phyloP scores from a whole-genome alignment of 2,113 vertebrate species.

The Gnathonemus echidnorhynchus region DNA sequence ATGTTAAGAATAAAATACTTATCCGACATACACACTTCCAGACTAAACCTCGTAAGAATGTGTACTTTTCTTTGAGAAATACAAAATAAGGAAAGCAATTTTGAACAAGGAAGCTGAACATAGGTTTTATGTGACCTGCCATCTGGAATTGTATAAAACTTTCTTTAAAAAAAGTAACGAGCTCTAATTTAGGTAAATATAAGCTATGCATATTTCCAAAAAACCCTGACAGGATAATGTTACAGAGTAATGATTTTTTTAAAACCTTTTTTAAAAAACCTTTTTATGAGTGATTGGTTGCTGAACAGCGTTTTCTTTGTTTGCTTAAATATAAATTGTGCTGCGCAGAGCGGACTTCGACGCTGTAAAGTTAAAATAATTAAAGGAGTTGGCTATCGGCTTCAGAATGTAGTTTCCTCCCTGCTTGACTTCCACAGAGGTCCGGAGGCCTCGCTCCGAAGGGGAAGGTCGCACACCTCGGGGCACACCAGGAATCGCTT shows the following conservation, averaged over 20 bases:
- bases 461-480: conserved; percentile 15
- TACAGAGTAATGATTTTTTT: conserved; percentile 26
- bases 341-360: conserved; percentile 23
- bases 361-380: conserved; percentile 48
- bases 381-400: conserved; percentile 43
- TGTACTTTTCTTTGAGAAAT: background rate
- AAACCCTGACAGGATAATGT: conserved; percentile 39
- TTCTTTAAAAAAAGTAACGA: conserved; percentile 22
- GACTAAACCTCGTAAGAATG: background rate
- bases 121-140: background rate
- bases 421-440: conserved; percentile 33
- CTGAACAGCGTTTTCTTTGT: conserved; percentile 34
- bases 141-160: conserved; percentile 24
- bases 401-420: conserved; percentile 45
- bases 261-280: background rate
- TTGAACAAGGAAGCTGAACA: background rate
- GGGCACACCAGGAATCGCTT: conserved; percentile 13
- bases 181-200: conserved; percentile 23
- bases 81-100: background rate
- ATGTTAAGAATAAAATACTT: background rate
- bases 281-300: conserved; percentile 45
- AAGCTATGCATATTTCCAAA: conserved; percentile 23
- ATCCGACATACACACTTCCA: background rate
- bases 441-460: conserved; percentile 28
- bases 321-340: conserved; percentile 18